Evolutionary conservation across 2,888 invertebrate genomes (phyloP), one percentile per base, ranked within the genome.

Genomic region (Sarcophaga carnaria): DNA sequence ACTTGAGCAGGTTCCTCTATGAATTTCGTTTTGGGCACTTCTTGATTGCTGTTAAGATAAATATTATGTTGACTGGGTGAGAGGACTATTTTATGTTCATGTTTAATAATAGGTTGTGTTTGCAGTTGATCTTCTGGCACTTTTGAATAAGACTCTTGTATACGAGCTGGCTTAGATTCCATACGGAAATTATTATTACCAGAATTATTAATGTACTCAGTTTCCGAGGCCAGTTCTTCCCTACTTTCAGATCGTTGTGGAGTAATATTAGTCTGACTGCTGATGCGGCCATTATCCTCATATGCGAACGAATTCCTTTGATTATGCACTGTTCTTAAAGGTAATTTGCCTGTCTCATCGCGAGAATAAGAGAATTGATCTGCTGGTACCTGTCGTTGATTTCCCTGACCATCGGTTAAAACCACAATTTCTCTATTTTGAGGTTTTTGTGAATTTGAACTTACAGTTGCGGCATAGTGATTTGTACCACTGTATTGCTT

Each of bases 41-140:
- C 87, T 49, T 87, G 81, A 63, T 82, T 80, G 5, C 84, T 81
- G 3, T 89, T 89, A 64, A 93, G 74, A 22, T 91, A 92, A 4
- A 93, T 92, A 17, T 91, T 92, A 69, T 93, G 93, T 81, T 92
- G 92, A 0, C 91, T 89, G 11, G 92, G 92, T 2, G 92, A 91
- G 66, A 92, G 70, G 5, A 90, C 90, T 60, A 92, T 90, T 89
- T 92, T 92, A 85, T 91, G 92, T 76, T 91, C 91, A 63, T 92
- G 92, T 78, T 91, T 91, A 75, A 91, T 89, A 63, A 90, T 66
- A 69, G 84, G 72, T 45, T 83, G 63, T 27, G 12, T 59, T 72
- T 79, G 80, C 62, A 84, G 77, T 45, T 87, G 86, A 6, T 66
- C 82, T 47, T 87, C 86, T 54, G 82, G 66, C 47, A 83, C 79